Evolutionary conservation across 2,888 invertebrate species (phyloP).

Genomic region (Steinernema scapterisci): DNA sequence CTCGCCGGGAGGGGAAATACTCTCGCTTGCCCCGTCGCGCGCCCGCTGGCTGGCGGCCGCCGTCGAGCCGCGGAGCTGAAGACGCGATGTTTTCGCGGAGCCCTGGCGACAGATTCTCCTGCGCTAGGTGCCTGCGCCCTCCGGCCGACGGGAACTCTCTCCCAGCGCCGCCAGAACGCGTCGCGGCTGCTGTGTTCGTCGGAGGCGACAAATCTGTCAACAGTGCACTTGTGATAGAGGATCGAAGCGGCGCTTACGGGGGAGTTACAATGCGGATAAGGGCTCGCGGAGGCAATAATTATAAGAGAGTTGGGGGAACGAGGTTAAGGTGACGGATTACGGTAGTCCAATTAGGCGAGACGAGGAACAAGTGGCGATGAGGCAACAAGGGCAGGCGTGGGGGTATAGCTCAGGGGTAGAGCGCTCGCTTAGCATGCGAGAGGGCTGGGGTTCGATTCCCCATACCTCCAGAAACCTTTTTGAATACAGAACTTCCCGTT

Average conservation of each 20-base stretch:
- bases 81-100: too few species aligned
- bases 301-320: background rate
- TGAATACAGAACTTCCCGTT: background rate
- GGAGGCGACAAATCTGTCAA: conserved; percentile 3
- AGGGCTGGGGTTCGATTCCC: conserved; percentile 53
- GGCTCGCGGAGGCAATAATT: background rate
- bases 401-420: conserved; percentile 56
- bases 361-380: background rate
- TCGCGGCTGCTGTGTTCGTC: background rate
- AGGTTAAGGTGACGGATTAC: background rate
- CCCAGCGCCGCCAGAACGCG: background rate
- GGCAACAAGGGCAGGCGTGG: background rate
- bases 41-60: background rate
- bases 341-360: too few species aligned
- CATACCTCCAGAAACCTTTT: conserved; percentile 44
- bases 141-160: too few species aligned
- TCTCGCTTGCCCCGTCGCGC: background rate
- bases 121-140: too few species aligned
- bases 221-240: conserved; percentile 7
- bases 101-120: too few species aligned
- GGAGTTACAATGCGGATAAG: background rate
- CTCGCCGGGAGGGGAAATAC: too few species aligned
- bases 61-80: too few species aligned
- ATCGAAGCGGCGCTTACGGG: background rate
- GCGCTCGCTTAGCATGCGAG: conserved; percentile 57